A percentile compares a stretch with the other conserved stretches of the same genome.
phyloP scores from a whole-genome alignment of 1,140 invertebrate genomes.

The Leptinotarsa lineolata region DNA sequence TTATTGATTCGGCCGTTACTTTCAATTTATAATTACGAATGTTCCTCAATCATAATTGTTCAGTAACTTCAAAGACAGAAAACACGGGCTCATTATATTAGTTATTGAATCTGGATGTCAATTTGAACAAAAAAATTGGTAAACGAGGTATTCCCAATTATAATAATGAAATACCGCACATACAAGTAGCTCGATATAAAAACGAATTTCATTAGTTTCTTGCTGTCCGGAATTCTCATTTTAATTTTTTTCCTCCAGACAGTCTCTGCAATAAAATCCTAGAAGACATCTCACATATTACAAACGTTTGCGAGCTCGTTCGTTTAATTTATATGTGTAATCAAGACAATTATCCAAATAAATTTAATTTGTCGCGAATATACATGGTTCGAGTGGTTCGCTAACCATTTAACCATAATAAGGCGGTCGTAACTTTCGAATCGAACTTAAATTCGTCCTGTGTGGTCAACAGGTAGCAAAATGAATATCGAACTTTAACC shows the following conservation, averaged over 20 bases:
- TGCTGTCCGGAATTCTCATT: neutral
- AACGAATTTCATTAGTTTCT: conserved; percentile 1
- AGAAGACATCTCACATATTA: conserved; percentile 6
- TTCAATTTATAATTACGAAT: too few species aligned
- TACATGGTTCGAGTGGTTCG: conserved; percentile 4
- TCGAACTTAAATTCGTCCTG: neutral
- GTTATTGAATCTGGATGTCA: too few species aligned
- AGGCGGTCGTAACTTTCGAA: neutral
- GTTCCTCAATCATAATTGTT: too few species aligned
- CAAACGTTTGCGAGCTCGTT: neutral
- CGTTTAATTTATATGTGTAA: conserved; percentile 8
- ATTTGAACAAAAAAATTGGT: too few species aligned
- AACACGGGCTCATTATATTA: too few species aligned
- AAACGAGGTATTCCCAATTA: too few species aligned
- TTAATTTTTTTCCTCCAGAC: neutral
- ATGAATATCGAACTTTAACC: neutral
- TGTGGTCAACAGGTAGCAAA: conserved; percentile 5
- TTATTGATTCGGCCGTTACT: too few species aligned
- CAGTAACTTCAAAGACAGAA: too few species aligned
- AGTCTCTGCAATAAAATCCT: neutral
- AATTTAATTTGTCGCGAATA: conserved; percentile 18
- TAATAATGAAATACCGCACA: too few species aligned
- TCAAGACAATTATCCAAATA: conserved; percentile 15
- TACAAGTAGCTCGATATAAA: neutral
- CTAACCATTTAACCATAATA: neutral